A percentile compares a stretch with the other conserved stretches of the same genome.
phyloP scores from a whole-genome alignment of 92 coral and sea anemone species.

The Meandrina meandrites region DNA sequence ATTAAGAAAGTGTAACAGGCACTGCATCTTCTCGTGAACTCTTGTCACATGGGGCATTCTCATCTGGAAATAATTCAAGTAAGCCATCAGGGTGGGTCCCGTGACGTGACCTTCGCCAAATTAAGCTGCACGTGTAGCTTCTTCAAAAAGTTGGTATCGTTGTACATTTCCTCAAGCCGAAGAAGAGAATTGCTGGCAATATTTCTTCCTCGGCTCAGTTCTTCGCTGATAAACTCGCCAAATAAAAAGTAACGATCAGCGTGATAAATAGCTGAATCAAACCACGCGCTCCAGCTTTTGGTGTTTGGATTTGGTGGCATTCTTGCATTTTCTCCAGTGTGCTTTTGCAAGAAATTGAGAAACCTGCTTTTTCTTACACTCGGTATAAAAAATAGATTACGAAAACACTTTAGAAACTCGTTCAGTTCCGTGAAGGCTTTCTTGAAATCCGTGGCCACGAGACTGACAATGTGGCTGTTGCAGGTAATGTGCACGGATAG shows the following conservation, averaged over 20 bases:
- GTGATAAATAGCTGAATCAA: slow-evolving; percentile 53
- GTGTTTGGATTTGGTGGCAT: slow-evolving; percentile 73
- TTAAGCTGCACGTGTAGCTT: slow-evolving; percentile 45
- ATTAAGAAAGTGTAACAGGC: slow-evolving; percentile 35
- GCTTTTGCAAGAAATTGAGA: slow-evolving; percentile 36
- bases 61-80: slow-evolving; percentile 37
- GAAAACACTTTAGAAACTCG: slow-evolving; percentile 65
- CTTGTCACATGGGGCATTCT: slow-evolving; percentile 52
- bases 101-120: slow-evolving; percentile 39
- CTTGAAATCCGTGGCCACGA: slow-evolving; percentile 69
- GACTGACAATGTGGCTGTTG: slow-evolving; percentile 71
- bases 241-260: slow-evolving; percentile 37
- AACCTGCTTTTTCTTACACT: slow-evolving; percentile 69
- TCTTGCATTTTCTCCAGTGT: background rate
- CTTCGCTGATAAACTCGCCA: slow-evolving; percentile 36
- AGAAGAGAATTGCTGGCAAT: slow-evolving; percentile 48
- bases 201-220: slow-evolving; percentile 29
- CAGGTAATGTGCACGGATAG: slow-evolving; percentile 63
- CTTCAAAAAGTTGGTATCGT: slow-evolving; percentile 30
- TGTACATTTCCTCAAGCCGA: slow-evolving; percentile 45
- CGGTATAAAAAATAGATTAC: slow-evolving; percentile 59
- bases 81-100: slow-evolving; percentile 27
- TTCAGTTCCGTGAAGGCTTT: slow-evolving; percentile 52
- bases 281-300: slow-evolving; percentile 64
- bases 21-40: slow-evolving; percentile 49